These are phyloP conservation scores for Drosophila murphyi DNA, from an alignment of 1,140 invertebrate genomes.

Conservation along the genomic window DNA sequence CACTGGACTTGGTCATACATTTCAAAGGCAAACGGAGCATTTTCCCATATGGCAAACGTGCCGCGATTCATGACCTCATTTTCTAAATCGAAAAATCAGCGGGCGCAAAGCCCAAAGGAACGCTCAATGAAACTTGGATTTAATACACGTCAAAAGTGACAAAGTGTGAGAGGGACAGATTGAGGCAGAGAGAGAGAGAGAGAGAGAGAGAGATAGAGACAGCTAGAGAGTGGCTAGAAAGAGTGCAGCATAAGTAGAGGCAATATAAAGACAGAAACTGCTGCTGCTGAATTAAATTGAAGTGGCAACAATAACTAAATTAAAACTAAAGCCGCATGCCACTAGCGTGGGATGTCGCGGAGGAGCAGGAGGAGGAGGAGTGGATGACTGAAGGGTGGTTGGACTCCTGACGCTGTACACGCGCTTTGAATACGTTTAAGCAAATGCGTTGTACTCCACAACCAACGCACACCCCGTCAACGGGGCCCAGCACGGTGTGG, in stretches of 20 bases:
- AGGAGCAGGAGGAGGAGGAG: not conserved
- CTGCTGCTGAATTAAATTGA: constrained; percentile 56
- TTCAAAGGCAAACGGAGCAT: constrained; percentile 60
- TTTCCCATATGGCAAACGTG: constrained; percentile 73
- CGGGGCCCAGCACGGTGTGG: constrained; percentile 11
- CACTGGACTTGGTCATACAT: constrained; percentile 27
- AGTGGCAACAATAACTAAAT: constrained; percentile 80
- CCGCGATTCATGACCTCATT: constrained; percentile 70
- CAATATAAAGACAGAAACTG: constrained; percentile 8
- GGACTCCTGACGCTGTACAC: constrained; percentile 55
- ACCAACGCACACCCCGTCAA: not conserved
- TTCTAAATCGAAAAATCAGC: constrained; percentile 77
- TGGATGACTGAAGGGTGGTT: not conserved
- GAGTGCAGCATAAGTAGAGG: constrained; percentile 25
- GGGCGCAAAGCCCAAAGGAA: constrained; percentile 76
- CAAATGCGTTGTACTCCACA: constrained; percentile 45
- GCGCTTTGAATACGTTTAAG: constrained; percentile 80
- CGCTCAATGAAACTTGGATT: constrained; percentile 73
- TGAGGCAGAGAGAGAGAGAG: not conserved
- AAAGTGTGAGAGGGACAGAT: not conserved
- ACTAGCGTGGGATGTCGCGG: constrained; percentile 7
- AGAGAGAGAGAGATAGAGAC: not conserved
- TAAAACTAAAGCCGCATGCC: constrained; percentile 67
- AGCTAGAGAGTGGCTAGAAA: not conserved
- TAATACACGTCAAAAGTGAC: constrained; percentile 47